Base-by-base conservation (phyloP, 2,797 vertebrate species). In the Falco columbarius region DNA sequence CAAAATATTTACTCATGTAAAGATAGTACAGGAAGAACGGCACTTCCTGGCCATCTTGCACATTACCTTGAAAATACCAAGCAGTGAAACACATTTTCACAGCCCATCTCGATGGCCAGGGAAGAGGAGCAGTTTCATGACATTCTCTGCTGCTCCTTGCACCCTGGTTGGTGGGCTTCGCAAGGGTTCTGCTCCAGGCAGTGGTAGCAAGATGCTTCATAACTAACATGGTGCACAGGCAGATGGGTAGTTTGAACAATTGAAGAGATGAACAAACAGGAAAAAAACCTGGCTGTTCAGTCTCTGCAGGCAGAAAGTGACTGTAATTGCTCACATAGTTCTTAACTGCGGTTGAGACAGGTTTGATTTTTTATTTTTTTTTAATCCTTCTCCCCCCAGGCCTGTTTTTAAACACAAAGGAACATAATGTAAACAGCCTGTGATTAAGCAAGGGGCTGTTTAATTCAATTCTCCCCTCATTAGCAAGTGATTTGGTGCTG, bases 1-100 rank as follows among this genome's bases (percentile, higher is more conserved):
- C 7, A 24, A 42, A 54, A 44, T 5, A 4, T 11, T 23, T 30
- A 8, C 38, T 73, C 9, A 7, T 4, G 8, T 44, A 18, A 32
- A 55, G 18, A 11, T 18, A 7, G 16, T 55, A 4, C 11, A 44
- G 49, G 32, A 44, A 55, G 74, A 62, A 36, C 1, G 2, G 20
- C 8, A 0, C 20, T 51, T 26, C 4, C 10, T 11, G 32, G 42
- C 23, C 4, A 1, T 38, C 44, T 34, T 16, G 21, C 9, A 6
- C 9, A 1, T 38, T 44, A 4, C 29, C 27, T 61, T 12, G 49
- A 38, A 20, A 38, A 30, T 21, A 14, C 5, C 2, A 6, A 67
- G 79, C 10, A 7, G 32, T 8, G 49, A 49, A 51, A 44, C 2
- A 0, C 7, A 9, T 20, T 26, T 38, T 62, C 17, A 4, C 55